Base-by-base conservation (phyloP, 2,113 vertebrate species). In the Burhinus bistriatus region DNA sequence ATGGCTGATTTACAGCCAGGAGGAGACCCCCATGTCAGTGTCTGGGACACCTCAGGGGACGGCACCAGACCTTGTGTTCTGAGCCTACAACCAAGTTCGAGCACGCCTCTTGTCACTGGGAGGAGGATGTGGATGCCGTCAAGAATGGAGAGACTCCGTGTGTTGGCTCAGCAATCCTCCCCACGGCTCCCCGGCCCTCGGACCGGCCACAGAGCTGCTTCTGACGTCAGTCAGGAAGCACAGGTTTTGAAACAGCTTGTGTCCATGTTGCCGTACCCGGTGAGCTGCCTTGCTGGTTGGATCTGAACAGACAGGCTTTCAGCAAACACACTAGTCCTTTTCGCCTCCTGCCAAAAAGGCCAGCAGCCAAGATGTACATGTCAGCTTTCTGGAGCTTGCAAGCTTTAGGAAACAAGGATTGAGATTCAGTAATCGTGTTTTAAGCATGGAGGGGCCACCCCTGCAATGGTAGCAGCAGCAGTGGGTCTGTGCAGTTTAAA, bases 231-330 rank as follows among this genome's bases (percentile, higher is more conserved):
- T 61, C 88, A 93, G 94, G 79, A 95, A 90, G 92, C 92, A 93
- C 88, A 95, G 90, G 85, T 92, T 96, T 95, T 72, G 40, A 61
- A 88, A 69, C 94, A 93, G 95, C 89, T 92, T 88, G 93, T 83
- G 89, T 57, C 94, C 91, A 0, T 15, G 88, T 34, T 79, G 66
- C 90, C 8, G 0, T 88, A 51, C 85, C 70, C 0, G 0, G 38
- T 44, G 90, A 85, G 62, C 82, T 76, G 78, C 82, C 71, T 61
- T 47, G 62, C 49, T 77, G 30, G 10, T 9, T 93, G 88, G 82
- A 88, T 93, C 79, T 65, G 75, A 90, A 83, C 73, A 87, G 81
- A 72, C 25, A 22, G 82, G 57, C 92, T 90, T 93, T 87, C 95
- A 94, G 75, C 75, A 87, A 82, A 72, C 57, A 88, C 85, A 72